Percentiles rank a stretch among this genome's conserved stretches.
Conservation (phyloP, 64 coral and sea anemone species). For the Anthopleura sola region DNA sequence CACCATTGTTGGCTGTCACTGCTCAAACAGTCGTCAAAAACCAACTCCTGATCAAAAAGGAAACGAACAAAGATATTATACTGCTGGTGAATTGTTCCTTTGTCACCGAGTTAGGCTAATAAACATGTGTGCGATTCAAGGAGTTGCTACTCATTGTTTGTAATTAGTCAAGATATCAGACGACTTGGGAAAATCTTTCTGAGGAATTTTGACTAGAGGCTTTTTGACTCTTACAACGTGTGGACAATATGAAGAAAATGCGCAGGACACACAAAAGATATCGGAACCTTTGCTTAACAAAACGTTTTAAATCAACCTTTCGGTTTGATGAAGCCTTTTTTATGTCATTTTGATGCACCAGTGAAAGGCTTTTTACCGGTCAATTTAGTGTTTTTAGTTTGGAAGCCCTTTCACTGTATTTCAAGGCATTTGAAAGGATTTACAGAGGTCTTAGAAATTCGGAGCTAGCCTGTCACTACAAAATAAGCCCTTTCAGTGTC, state of each 20-base stretch:
- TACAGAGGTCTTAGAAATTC: no score
- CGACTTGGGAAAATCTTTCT: background rate
- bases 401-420: background rate
- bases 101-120: background rate
- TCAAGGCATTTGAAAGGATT: no score
- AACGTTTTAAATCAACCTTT: background rate
- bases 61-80: background rate
- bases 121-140: background rate
- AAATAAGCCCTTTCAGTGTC: background rate
- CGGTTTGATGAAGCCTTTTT: background rate
- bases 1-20: background rate
- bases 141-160: background rate
- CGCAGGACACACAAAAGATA: background rate
- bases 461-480: no score
- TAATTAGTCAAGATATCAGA: background rate
- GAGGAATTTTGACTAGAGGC: background rate
- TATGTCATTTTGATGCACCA: background rate
- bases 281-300: background rate
- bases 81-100: background rate
- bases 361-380: background rate
- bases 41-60: background rate
- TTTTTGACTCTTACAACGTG: background rate
- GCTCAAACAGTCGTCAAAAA: background rate
- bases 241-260: background rate
- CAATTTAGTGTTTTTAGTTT: background rate